Percentiles rank a stretch among this genome's conserved stretches.
phyloP scores from a whole-genome alignment of 64 coral and sea anemone species.

The Platygyra sinensis region DNA sequence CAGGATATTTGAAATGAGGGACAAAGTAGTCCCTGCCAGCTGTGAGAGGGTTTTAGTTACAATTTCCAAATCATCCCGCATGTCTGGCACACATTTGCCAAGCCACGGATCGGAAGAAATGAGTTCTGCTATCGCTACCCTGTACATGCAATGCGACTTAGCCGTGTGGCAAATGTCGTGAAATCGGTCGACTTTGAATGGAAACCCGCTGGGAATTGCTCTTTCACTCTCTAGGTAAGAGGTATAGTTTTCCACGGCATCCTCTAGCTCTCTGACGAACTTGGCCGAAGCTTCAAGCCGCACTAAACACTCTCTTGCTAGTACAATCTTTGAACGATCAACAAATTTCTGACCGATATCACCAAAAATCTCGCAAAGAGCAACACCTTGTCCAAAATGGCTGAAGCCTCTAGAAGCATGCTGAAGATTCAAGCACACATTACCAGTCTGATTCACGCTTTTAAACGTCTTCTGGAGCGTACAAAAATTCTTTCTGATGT shows the following conservation, averaged over 20 bases:
- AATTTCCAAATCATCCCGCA: conserved; percentile 56
- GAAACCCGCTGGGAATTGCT: conserved; percentile 58
- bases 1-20: conserved; percentile 65
- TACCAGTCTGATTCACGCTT: conserved; percentile 9
- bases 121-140: conserved; percentile 54
- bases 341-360: conserved; percentile 83
- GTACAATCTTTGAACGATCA: conserved; percentile 69
- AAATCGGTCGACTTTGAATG: conserved; percentile 68
- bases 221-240: conserved; percentile 43
- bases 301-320: conserved; percentile 83
- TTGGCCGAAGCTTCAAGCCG: conserved; percentile 58
- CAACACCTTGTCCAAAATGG: conserved; percentile 82
- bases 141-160: conserved; percentile 65
- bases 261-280: conserved; percentile 76
- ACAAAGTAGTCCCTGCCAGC: conserved; percentile 35
- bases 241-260: conserved; percentile 60
- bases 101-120: conserved; percentile 59
- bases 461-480: conserved; percentile 60
- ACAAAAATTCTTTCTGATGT: conserved; percentile 64
- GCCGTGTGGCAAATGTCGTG: conserved; percentile 77
- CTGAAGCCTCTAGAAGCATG: conserved; percentile 46
- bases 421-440: conserved; percentile 55
- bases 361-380: conserved; percentile 69
- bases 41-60: conserved; percentile 48
- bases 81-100: conserved; percentile 36